Evolutionary conservation across 1,140 invertebrate genomes (phyloP).

Genomic region (Bombus turneri): DNA sequence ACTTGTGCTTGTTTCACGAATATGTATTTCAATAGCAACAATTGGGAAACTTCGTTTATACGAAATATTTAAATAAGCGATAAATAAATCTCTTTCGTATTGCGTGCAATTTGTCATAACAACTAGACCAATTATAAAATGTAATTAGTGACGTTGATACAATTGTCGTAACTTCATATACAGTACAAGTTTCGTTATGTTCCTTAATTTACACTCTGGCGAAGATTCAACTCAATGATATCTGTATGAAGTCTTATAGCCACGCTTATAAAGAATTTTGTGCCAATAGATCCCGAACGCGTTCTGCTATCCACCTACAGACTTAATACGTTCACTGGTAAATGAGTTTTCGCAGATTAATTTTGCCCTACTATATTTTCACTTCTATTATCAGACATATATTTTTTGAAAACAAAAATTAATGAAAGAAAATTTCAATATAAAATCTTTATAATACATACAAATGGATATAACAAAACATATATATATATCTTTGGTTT

Average conservation of each 20-base stretch:
- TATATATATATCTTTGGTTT: too few species aligned
- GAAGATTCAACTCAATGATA: background rate
- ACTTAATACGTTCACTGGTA: background rate
- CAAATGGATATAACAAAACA: too few species aligned
- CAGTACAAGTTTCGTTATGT: background rate
- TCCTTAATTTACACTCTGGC: background rate
- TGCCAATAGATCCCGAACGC: background rate
- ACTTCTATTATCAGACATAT: background rate
- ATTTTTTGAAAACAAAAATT: background rate
- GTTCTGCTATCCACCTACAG: background rate
- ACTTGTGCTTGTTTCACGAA: too few species aligned
- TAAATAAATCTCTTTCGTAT: too few species aligned
- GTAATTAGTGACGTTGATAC: background rate
- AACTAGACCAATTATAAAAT: background rate
- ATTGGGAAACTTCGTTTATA: background rate
- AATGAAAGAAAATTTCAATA: background rate
- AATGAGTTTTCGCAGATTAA: background rate
- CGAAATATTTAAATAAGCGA: too few species aligned
- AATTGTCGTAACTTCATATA: background rate
- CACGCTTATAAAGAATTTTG: background rate
- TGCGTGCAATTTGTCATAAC: background rate
- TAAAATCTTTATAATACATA: background rate
- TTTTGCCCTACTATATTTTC: background rate
- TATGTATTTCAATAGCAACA: too few species aligned
- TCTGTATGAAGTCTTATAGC: background rate